Percentiles rank a stretch among this genome's conserved stretches.
These are phyloP conservation scores for Erebia epiphron DNA, from an alignment of 2,888 invertebrate genomes.

Conservation along the genomic window DNA sequence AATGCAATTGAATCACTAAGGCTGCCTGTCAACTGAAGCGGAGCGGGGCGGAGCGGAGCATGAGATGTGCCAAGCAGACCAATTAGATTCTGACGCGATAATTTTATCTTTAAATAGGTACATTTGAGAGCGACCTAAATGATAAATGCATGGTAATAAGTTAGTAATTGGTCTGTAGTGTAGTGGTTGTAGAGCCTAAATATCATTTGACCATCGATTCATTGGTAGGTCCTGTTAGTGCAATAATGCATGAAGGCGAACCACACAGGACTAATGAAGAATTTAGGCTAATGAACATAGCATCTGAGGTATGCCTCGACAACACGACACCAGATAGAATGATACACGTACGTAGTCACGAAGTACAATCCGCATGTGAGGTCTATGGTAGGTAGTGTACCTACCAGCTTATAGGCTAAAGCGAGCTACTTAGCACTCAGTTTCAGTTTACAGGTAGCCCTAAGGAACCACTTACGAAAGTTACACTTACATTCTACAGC, in stretches of 20 bases:
- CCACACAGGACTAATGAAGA: slow-evolving; percentile 26
- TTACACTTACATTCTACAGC: too few relatives aligned
- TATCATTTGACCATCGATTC: slow-evolving; percentile 15
- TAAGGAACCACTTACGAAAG: too few relatives aligned
- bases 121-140: too few relatives aligned
- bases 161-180: not conserved
- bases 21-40: too few relatives aligned
- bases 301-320: slow-evolving; percentile 19
- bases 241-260: slow-evolving; percentile 37
- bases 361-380: not conserved
- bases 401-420: not conserved
- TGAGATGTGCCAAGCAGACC: too few relatives aligned
- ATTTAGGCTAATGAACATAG: slow-evolving; percentile 31
- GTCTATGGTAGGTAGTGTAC: not conserved
- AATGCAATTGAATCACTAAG: too few relatives aligned
- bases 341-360: slow-evolving; percentile 1
- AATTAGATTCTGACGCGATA: too few relatives aligned
- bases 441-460: too few relatives aligned
- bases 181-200: not conserved
- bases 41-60: too few relatives aligned
- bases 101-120: too few relatives aligned
- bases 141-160: too few relatives aligned
- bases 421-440: not conserved
- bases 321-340: slow-evolving; percentile 21
- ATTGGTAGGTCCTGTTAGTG: slow-evolving; percentile 52